Base-by-base conservation (phyloP, 2,797 vertebrate genomes). In the Falco columbarius region DNA sequence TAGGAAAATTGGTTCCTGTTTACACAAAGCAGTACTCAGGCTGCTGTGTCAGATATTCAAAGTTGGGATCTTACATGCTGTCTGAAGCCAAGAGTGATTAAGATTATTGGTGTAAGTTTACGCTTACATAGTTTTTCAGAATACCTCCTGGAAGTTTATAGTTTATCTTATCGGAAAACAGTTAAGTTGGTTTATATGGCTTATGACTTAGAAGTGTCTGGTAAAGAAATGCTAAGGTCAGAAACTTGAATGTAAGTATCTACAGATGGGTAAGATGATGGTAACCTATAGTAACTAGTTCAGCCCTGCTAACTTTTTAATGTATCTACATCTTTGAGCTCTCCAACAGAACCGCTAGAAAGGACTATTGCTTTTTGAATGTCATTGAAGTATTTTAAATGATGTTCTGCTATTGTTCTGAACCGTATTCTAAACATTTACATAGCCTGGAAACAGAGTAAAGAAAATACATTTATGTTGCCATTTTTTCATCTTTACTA, bases 401-500 rank as follows among this genome's bases (percentile, higher is more conserved):
- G 0, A 34, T 49, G 7, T 26, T 87, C 22, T 87, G 59, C 16
- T 89, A 0, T 71, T 49, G 29, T 88, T 89, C 47, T 74, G 49
- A 90, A 42, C 32, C 8, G 1, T 54, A 21, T 29, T 61, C 5
- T 85, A 51, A 92, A 29, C 1, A 34, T n/a, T 30, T 47, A 21
- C 26, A 6, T 71, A 76, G 23, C 40, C 46, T 92, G 63, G 26
- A 42, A 79, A 55, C 32, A 71, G 71, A 62, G 2, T 89, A 19
- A 82, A 73, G 47, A 84, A n/a, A 90, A 55, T 76, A 19, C 29
- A 24, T 71, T 92, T 88, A 44, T 15, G 2, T 74, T 94, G 75
- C 67, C 3, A 29, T 86, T 95, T 95, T 95, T 86, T 86, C 12
- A 68, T 90, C 34, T 94, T 96, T 56, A 51, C 40, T 96, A 99